Percentiles rank a stretch among this genome's conserved stretches.
These are phyloP conservation scores for Melolontha melolontha DNA, from an alignment of 2,888 invertebrate genomes.

Conservation along the genomic window DNA sequence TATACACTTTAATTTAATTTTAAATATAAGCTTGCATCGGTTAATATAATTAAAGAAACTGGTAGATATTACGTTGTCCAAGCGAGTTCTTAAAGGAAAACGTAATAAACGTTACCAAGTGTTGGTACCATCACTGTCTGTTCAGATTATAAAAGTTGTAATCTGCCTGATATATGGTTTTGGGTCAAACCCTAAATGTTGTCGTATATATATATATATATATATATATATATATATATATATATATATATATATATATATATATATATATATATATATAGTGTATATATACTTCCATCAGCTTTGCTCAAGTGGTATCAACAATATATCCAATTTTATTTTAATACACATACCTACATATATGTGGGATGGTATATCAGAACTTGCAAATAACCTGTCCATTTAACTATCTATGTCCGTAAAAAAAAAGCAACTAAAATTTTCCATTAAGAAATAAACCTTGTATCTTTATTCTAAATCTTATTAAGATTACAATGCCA, in stretches of 20 bases:
- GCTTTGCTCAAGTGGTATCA: constrained; percentile 24
- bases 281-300: constrained; percentile 2
- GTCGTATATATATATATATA: too few species aligned
- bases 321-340: constrained; percentile 39
- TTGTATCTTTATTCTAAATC: constrained; percentile 38
- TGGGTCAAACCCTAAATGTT: constrained; percentile 45
- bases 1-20: constrained; percentile 14
- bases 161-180: constrained; percentile 46
- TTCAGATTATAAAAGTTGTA: constrained; percentile 45
- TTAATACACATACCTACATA: constrained; percentile 19
- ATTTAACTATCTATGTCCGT: constrained; percentile 38
- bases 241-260: background rate
- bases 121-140: constrained; percentile 44
- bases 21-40: constrained; percentile 12
- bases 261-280: too few species aligned
- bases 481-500: constrained; percentile 39
- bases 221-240: too few species aligned
- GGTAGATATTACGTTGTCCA: constrained; percentile 5
- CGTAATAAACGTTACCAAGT: constrained; percentile 30
- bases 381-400: constrained; percentile 41
- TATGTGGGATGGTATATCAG: constrained; percentile 41
- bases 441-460: constrained; percentile 32
- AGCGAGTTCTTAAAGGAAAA: constrained; percentile 22
- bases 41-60: constrained; percentile 27
- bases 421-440: constrained; percentile 40